These are phyloP conservation scores for Hymenopus coronatus DNA, from an alignment of 2,888 invertebrate species.

Conservation along the genomic window DNA sequence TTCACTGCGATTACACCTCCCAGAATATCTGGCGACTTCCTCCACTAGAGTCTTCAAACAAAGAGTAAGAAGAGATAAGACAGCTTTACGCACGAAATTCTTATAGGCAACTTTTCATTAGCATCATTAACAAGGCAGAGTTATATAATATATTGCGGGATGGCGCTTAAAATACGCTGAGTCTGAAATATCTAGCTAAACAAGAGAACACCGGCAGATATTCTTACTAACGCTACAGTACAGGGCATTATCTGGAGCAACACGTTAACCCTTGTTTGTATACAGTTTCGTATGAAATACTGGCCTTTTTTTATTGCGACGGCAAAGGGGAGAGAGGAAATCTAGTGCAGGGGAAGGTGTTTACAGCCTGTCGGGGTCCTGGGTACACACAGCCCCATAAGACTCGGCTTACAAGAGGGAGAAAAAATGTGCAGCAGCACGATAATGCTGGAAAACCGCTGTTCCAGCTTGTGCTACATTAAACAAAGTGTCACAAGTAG, in stretches of 20 bases:
- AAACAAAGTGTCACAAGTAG: not conserved
- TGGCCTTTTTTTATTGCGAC: constrained; percentile 1
- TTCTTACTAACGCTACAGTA: not conserved
- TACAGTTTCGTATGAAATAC: constrained; percentile 12
- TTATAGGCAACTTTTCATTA: not conserved
- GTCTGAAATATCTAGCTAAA: not conserved
- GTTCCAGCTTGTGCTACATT: not conserved
- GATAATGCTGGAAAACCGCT: not conserved
- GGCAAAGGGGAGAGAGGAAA: not conserved
- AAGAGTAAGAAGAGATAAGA: not conserved
- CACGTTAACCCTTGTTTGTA: not conserved
- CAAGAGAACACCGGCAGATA: not conserved
- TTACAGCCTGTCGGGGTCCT: constrained; percentile 1
- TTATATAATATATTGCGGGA: not conserved
- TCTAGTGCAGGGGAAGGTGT: constrained; percentile 2
- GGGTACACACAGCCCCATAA: constrained; percentile 16
- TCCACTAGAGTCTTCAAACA: not conserved
- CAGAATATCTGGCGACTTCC: not conserved
- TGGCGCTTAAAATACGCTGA: not conserved
- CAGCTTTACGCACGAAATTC: not conserved
- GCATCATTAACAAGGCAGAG: not conserved
- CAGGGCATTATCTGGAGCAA: not conserved
- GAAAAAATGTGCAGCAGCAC: not conserved
- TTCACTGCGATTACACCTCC: not conserved
- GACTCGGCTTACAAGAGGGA: not conserved